Percentiles rank a stretch among this genome's conserved stretches.
These are phyloP conservation scores for Drosophila paracracens DNA, from an alignment of 2,888 invertebrate genomes.

Conservation along the genomic window DNA sequence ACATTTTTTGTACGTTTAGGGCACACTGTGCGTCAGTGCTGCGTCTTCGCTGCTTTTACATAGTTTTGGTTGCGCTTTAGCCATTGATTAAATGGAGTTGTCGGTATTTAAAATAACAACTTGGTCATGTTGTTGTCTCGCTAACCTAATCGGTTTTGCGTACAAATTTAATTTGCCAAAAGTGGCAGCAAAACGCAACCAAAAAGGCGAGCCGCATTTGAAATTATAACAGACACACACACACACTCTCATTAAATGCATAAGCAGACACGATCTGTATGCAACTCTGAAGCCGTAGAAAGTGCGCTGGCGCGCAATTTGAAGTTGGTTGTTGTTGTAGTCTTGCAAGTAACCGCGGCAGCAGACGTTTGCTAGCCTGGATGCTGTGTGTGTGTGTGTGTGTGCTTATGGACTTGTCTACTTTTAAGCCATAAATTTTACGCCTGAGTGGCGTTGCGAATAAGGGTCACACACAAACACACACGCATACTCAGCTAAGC, in stretches of 20 bases:
- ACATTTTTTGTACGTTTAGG: background rate
- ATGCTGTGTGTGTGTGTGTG: constrained; percentile 61
- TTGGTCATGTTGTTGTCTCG: constrained; percentile 72
- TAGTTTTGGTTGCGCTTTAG: constrained; percentile 50
- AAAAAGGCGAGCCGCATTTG: constrained; percentile 76
- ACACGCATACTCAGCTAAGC: constrained; percentile 47
- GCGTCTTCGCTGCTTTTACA: constrained; percentile 26
- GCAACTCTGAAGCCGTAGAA: constrained; percentile 65
- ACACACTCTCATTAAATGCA: constrained; percentile 4
- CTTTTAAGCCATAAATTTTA: constrained; percentile 81
- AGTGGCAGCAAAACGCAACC: constrained; percentile 78
- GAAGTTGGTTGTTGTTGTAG: constrained; percentile 51
- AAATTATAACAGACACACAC: constrained; percentile 74
- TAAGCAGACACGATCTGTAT: constrained; percentile 45
- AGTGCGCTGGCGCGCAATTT: constrained; percentile 61
- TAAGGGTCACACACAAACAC: constrained; percentile 73
- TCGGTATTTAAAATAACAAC: constrained; percentile 81
- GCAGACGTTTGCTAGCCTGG: constrained; percentile 53
- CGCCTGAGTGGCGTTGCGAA: constrained; percentile 80
- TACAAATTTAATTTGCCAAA: constrained; percentile 81
- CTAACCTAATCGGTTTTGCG: constrained; percentile 80
- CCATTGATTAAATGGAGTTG: constrained; percentile 80
- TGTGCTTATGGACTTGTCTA: constrained; percentile 76
- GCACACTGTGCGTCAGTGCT: constrained; percentile 24
- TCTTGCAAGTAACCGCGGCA: constrained; percentile 13